Percentiles rank a stretch among this genome's conserved stretches.
These are phyloP conservation scores for Drosophila kanekoi DNA, from an alignment of 2,888 invertebrate species.

Conservation along the genomic window DNA sequence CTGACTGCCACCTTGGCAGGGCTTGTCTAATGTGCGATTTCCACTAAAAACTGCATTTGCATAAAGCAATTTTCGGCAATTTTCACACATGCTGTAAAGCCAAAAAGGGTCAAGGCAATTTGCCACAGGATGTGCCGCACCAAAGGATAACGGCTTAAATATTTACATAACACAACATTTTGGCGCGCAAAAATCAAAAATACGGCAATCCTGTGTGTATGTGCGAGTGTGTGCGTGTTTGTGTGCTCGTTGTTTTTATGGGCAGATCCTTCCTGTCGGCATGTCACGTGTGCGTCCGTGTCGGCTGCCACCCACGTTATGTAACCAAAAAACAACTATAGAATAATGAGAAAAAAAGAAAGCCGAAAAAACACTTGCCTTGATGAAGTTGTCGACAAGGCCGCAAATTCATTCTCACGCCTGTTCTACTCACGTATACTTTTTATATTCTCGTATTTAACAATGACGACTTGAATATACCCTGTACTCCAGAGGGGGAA, in stretches of 20 bases:
- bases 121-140: slow-evolving; percentile 34
- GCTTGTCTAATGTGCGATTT: slow-evolving; percentile 72
- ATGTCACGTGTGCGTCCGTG: slow-evolving; percentile 62
- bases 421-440: slow-evolving; percentile 33
- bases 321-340: slow-evolving; percentile 24
- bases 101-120: slow-evolving; percentile 68
- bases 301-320: slow-evolving; percentile 68
- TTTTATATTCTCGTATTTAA: not conserved
- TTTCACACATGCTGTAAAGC: slow-evolving; percentile 51
- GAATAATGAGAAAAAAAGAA: slow-evolving; percentile 16
- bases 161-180: slow-evolving; percentile 63
- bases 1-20: slow-evolving; percentile 52
- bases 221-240: slow-evolving; percentile 11
- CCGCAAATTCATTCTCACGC: slow-evolving; percentile 72
- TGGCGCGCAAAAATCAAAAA: slow-evolving; percentile 73
- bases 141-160: slow-evolving; percentile 38
- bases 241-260: slow-evolving; percentile 23
- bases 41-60: slow-evolving; percentile 55
- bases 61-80: slow-evolving; percentile 28
- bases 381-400: slow-evolving; percentile 60
- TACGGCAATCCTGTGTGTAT: slow-evolving; percentile 30
- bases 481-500: too few relatives aligned
- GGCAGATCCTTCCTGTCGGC: slow-evolving; percentile 56
- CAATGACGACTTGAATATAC: slow-evolving; percentile 4
- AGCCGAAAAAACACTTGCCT: slow-evolving; percentile 51